Evolutionary conservation across 2,797 vertebrate genomes (phyloP), one percentile per base, ranked within the genome.

Genomic region (Sardinella longiceps): DNA sequence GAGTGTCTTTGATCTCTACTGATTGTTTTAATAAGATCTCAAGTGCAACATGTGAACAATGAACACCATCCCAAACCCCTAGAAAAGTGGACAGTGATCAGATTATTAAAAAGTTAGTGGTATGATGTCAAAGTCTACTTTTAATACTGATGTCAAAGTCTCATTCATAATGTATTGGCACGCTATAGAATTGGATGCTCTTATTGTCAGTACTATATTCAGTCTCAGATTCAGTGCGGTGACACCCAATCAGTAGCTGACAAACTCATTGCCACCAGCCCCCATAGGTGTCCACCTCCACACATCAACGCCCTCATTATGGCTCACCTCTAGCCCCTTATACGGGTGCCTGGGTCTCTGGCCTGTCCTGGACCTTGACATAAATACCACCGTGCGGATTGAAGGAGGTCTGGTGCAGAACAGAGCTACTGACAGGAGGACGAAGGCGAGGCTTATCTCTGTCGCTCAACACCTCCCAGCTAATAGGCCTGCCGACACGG

Each of bases 1-100:
- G 82, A 88, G 88, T 83, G 28, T 18, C 86, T 87, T 81, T 90
- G 87, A 85, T 89, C 39, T 85, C 33, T 30, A 51, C 74, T 60
- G 83, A 85, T 87, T 87, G 86, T 90, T 89, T 89, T 87, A 43
- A 63, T 80, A 81, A 85, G 84, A 86, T 84, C 10, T 80, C 5
- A 39, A 33, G 30, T 33, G 15, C 33, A 14, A 14, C 33, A 20
- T 39, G 14, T 74, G 33, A 74, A 33, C 66, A 74, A 20, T 33
- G 12, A 74, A 39, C 33, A 74, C 66, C 66, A 39, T 74, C 66
- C 33, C 15, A 18, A 74, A 39, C 66, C 39, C 15, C 33, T 37
- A 7, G 66, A 14, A 1, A 39, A 39, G 66, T 3, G 9, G 2
- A 18, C 33, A 18, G 6, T 15, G 4, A 74, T 18, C 3, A 7